Conservation (phyloP, 1,140 invertebrate genomes). For the Globodera rostochiensis region DNA sequence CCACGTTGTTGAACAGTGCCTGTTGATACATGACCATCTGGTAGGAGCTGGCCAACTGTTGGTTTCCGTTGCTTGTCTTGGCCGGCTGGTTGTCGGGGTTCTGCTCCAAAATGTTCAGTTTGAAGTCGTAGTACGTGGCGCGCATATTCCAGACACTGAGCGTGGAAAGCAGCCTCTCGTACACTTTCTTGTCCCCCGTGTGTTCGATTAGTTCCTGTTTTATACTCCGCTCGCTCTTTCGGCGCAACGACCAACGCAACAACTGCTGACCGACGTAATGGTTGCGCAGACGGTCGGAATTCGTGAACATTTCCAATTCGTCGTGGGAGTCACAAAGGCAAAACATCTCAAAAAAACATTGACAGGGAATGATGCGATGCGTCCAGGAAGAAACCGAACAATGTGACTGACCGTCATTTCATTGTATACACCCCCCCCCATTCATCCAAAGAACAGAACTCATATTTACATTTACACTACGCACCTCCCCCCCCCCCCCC, state of each 20-base stretch:
- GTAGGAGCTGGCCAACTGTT: conserved; percentile 26
- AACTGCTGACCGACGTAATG: conserved; percentile 46
- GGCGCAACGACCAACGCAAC: conserved; percentile 48
- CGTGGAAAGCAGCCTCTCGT: conserved; percentile 55
- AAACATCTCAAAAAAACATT: conserved; percentile 36
- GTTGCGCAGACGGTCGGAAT: conserved; percentile 12
- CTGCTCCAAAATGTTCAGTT: conserved; percentile 40
- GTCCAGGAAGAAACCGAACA: too few relatives aligned
- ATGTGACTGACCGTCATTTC: too few relatives aligned
- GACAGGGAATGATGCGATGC: not conserved
- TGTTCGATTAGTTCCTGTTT: conserved; percentile 49
- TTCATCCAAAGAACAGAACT: too few relatives aligned
- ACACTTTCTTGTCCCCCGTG: conserved; percentile 35
- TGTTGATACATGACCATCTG: conserved; percentile 24
- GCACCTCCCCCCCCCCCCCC: too few relatives aligned
- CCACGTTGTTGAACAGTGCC: conserved; percentile 10
- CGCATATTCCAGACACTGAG: conserved; percentile 56
- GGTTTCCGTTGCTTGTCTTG: conserved; percentile 23
- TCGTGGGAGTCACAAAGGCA: conserved; percentile 45
- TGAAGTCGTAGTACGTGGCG: conserved; percentile 55
- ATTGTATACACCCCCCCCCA: too few relatives aligned
- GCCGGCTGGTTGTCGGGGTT: conserved; percentile 22
- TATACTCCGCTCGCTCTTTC: conserved; percentile 47
- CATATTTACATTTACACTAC: too few relatives aligned
- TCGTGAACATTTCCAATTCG: conserved; percentile 48